Percentiles rank a stretch among this genome's conserved stretches.
These are phyloP conservation scores for Oopsacas minuta DNA, from an alignment of 37 sponge, comb jelly and placozoan genomes.

Conservation along the genomic window DNA sequence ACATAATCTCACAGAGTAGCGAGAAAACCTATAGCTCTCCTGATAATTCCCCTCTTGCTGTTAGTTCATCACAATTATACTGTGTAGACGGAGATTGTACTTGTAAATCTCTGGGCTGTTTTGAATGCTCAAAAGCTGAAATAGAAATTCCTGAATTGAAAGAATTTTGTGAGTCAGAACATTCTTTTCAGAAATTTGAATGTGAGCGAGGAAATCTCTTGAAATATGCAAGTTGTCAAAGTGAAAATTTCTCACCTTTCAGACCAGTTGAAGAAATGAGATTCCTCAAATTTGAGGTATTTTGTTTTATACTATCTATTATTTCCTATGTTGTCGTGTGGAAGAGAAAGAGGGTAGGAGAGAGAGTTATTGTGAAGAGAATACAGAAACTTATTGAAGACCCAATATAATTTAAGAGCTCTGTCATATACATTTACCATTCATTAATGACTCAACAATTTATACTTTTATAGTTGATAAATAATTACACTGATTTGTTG, in stretches of 20 bases:
- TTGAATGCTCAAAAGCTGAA: neutral
- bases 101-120: neutral
- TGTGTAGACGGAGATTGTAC: slow-evolving; percentile 6
- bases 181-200: neutral
- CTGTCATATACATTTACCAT: too few relatives aligned
- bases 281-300: neutral
- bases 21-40: neutral
- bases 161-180: neutral
- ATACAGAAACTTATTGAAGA: slow-evolving; percentile 9
- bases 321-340: neutral
- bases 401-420: neutral
- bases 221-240: neutral
- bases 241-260: neutral
- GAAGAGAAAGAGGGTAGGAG: neutral
- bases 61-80: neutral
- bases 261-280: neutral
- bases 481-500: too few relatives aligned
- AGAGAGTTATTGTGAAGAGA: slow-evolving; percentile 5
- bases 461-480: too few relatives aligned
- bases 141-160: neutral
- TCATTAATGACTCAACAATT: too few relatives aligned
- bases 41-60: neutral
- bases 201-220: neutral
- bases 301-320: neutral
- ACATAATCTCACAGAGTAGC: neutral